Percentiles rank a stretch among this genome's conserved stretches.
These are phyloP conservation scores for Zelostemma sp. DNA, from an alignment of 1,140 invertebrate genomes.

Conservation along the genomic window DNA sequence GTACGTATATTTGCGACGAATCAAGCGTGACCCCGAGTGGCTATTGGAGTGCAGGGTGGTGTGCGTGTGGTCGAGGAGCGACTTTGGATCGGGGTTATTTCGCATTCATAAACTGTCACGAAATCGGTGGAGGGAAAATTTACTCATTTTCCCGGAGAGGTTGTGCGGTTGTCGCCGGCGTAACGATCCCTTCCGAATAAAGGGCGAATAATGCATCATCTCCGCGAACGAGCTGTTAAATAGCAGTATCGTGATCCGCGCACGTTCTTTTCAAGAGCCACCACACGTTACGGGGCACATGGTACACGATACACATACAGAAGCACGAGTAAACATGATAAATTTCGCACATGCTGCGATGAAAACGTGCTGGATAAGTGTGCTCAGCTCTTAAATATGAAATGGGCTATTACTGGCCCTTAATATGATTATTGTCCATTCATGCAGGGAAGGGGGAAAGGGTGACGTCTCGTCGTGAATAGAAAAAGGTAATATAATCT, in stretches of 20 bases:
- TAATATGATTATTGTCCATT: background rate
- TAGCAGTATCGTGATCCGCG: conserved; percentile 41
- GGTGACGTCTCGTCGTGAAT: background rate
- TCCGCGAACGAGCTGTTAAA: conserved; percentile 45
- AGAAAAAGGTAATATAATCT: background rate
- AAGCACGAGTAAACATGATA: conserved; percentile 19
- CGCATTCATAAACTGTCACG: conserved; percentile 32
- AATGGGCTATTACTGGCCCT: conserved; percentile 27
- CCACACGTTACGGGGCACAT: conserved; percentile 35
- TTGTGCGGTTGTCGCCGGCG: conserved; percentile 26
- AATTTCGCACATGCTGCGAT: conserved; percentile 33
- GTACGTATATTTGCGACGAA: conserved; percentile 8
- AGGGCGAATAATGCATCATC: conserved; percentile 22
- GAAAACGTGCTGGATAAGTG: background rate
- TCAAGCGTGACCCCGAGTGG: conserved; percentile 27
- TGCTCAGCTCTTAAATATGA: conserved; percentile 24
- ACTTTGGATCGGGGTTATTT: conserved; percentile 21
- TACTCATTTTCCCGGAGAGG: conserved; percentile 26
- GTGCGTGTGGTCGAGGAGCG: conserved; percentile 12
- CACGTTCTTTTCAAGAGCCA: conserved; percentile 18
- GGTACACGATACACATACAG: conserved; percentile 14
- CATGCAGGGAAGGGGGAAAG: background rate
- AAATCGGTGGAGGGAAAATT: conserved; percentile 9
- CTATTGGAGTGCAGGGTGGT: conserved; percentile 9
- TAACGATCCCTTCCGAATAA: conserved; percentile 30